Conservation (phyloP, 2,888 invertebrate genomes). For the Automeris io region DNA sequence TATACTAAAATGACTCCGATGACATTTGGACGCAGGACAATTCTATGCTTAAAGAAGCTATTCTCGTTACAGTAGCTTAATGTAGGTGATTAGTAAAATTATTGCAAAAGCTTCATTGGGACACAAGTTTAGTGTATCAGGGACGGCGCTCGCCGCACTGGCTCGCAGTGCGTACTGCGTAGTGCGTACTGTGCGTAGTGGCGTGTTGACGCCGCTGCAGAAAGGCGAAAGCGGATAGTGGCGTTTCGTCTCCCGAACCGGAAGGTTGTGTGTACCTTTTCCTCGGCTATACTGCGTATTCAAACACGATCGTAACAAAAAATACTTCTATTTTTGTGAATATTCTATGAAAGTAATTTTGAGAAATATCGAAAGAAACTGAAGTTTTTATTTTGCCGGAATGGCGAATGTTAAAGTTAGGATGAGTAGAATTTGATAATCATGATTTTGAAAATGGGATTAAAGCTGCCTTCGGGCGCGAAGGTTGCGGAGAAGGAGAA, state of each 20-base stretch:
- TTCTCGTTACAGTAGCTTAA: no score
- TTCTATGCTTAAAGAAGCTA: no score
- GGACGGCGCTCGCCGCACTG: conserved; percentile 35
- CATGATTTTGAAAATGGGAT: conserved; percentile 67
- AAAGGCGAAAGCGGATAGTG: conserved; percentile 47
- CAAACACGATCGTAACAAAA: conserved; percentile 39
- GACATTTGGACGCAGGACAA: no score
- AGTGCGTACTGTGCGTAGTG: conserved; percentile 20
- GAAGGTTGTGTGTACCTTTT: conserved; percentile 34
- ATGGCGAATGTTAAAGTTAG: conserved; percentile 7
- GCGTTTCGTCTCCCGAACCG: conserved; percentile 49
- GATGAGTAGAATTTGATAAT: not conserved
- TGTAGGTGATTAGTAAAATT: no score
- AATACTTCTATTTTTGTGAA: not conserved
- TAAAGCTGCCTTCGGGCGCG: conserved; percentile 45
- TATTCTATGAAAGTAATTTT: not conserved
- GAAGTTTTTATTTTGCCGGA: conserved; percentile 13
- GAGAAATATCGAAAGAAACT: conserved; percentile 12
- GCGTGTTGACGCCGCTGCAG: conserved; percentile 21
- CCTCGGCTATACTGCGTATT: conserved; percentile 39
- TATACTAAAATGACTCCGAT: no score
- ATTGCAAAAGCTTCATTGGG: no score
- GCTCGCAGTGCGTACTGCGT: conserved; percentile 27
- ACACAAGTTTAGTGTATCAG: no score
- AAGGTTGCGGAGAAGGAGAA: conserved; percentile 36